Conservation (phyloP, 64 coral and sea anemone species). For the Stichodactyla helianthus region DNA sequence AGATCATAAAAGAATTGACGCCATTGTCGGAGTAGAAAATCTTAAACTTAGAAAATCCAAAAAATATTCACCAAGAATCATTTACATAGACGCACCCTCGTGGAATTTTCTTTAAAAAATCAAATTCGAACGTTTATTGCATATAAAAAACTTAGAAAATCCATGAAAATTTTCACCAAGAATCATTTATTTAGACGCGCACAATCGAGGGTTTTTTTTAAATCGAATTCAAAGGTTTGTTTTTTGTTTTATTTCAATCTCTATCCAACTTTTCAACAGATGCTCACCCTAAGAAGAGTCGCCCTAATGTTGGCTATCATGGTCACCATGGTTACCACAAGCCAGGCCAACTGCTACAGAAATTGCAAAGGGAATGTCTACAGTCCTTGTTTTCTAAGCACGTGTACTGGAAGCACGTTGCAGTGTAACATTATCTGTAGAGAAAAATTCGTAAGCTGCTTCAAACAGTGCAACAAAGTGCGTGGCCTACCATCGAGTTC, state of each 20-base stretch:
- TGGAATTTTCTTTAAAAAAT: no score
- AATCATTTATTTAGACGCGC: neutral
- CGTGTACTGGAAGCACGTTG: neutral
- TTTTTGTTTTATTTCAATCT: neutral
- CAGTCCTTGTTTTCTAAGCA: neutral
- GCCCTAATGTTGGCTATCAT: neutral
- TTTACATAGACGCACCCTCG: no score
- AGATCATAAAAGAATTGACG: no score
- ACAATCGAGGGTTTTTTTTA: neutral
- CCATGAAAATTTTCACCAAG: no score
- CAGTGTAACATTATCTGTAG: neutral
- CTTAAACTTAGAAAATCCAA: no score
- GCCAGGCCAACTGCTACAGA: neutral
- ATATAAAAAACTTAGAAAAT: no score
- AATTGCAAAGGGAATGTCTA: neutral
- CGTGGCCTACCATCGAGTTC: neutral
- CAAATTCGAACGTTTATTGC: no score
- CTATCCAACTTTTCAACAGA: neutral
- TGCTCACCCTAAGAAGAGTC: neutral
- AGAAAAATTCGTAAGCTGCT: neutral
- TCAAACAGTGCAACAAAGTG: neutral
- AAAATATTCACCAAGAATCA: no score
- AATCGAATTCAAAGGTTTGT: neutral
- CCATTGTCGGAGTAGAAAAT: no score
- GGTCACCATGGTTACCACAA: neutral